Evolutionary conservation across 2,797 vertebrate genomes (phyloP).

Genomic region (Myoxocephalus aenaeus): DNA sequence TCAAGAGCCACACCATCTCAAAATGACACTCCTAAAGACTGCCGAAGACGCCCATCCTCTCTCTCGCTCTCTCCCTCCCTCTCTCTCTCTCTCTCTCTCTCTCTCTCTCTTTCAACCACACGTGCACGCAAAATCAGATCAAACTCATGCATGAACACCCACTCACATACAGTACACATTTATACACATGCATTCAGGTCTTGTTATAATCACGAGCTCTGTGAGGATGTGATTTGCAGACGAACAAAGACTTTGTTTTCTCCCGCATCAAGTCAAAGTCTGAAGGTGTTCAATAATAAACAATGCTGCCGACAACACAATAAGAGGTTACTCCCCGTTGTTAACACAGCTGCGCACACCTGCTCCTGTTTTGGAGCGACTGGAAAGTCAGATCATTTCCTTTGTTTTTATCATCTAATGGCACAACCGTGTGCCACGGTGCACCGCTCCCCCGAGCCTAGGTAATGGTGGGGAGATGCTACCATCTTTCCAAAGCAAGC

Average conservation of each 20-base stretch:
- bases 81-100: not conserved
- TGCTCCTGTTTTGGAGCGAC: constrained; percentile 65
- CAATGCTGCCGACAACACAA: constrained; percentile 43
- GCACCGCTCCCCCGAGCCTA: constrained; percentile 72
- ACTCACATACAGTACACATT: constrained; percentile 22
- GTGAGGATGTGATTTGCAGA: constrained; percentile 42
- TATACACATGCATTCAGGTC: constrained; percentile 46
- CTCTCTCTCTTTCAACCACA: not conserved
- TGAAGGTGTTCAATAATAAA: constrained; percentile 53
- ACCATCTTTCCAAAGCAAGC: constrained; percentile 78
- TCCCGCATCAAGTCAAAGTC: constrained; percentile 43
- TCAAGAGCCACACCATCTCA: constrained; percentile 64
- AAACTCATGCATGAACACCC: constrained; percentile 44
- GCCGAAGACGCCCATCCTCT: constrained; percentile 47
- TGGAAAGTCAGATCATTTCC: constrained; percentile 61
- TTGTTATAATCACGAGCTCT: constrained; percentile 56
- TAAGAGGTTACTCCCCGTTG: constrained; percentile 54
- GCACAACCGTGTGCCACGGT: constrained; percentile 67
- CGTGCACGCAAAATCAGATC: constrained; percentile 39
- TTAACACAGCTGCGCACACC: constrained; percentile 60
- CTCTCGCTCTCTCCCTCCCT: not conserved
- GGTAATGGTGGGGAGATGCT: constrained; percentile 75
- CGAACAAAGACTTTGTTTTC: constrained; percentile 56
- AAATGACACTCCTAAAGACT: constrained; percentile 66
- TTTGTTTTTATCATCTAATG: constrained; percentile 77